Evolutionary conservation across 1,140 invertebrate genomes (phyloP).

Genomic region (Drosophila kohkoa): DNA sequence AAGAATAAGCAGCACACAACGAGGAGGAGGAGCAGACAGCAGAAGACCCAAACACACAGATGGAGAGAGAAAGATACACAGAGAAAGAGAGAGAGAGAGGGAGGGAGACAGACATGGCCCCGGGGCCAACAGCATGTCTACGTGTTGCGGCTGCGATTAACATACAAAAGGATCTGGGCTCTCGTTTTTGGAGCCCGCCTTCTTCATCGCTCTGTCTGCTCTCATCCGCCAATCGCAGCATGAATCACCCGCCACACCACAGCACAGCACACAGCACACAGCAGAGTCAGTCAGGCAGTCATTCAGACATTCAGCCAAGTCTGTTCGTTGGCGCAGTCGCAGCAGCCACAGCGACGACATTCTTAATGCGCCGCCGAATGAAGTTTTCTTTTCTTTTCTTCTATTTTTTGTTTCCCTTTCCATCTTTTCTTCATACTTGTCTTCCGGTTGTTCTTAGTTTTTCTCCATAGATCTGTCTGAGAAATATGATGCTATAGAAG

Average conservation of each 20-base stretch:
- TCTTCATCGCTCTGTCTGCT: conserved; percentile 47
- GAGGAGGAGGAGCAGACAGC: conserved; percentile 51
- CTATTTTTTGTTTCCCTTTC: not conserved
- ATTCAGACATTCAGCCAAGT: not conserved
- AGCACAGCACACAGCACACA: not conserved
- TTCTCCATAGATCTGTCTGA: conserved; percentile 17
- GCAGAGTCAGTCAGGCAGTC: conserved; percentile 2
- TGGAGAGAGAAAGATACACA: conserved; percentile 16
- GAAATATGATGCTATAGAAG: conserved; percentile 64
- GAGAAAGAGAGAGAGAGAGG: conserved; percentile 3
- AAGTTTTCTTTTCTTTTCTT: not conserved
- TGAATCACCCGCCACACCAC: conserved; percentile 57
- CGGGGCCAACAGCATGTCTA: conserved; percentile 40
- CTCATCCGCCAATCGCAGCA: conserved; percentile 72
- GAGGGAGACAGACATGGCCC: conserved; percentile 9
- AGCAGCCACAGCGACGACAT: conserved; percentile 69
- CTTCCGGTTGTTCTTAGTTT: conserved; percentile 40
- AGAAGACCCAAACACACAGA: conserved; percentile 18
- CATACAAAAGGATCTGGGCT: conserved; percentile 77
- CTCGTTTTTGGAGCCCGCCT: conserved; percentile 77
- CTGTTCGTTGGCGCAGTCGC: conserved; percentile 39
- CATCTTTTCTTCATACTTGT: conserved; percentile 5
- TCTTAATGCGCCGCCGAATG: conserved; percentile 26
- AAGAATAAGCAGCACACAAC: conserved; percentile 54
- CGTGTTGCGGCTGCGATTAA: conserved; percentile 64